Percentiles rank a stretch among this genome's conserved stretches.
Evolutionary conservation across 2,888 invertebrate genomes (phyloP).

Genomic region (Andrena minutula): DNA sequence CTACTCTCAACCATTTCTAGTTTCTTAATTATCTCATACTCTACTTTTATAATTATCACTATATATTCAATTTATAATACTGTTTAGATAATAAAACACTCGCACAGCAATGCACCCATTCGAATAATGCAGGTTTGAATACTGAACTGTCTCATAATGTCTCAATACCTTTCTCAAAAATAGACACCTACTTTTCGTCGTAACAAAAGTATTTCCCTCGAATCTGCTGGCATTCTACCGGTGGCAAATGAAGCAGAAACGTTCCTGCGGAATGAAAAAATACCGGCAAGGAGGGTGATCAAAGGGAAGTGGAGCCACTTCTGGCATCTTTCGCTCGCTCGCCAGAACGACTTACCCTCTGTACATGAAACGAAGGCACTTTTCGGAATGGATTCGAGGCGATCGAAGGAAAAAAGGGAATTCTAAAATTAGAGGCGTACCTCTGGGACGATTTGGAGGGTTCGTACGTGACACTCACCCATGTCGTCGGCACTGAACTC

Average conservation of each 20-base stretch:
- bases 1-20: no score
- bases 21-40: no score
- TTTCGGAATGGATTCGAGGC: conserved; percentile 1
- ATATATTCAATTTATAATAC: no score
- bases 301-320: neutral
- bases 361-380: conserved; percentile 15
- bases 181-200: no score
- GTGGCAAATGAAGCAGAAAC: conserved; percentile 5
- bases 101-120: no score
- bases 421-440: conserved; percentile 44
- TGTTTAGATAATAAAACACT: no score
- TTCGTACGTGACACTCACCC: conserved; percentile 86
- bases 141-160: no score
- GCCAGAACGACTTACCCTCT: neutral
- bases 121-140: no score
- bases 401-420: conserved; percentile 25
- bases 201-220: neutral
- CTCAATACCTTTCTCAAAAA: no score
- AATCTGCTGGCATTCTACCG: neutral
- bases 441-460: conserved; percentile 41
- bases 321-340: conserved; percentile 6
- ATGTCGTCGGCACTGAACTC: conserved; percentile 93
- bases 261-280: neutral
- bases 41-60: no score
- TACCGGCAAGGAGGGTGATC: no score